A percentile compares a stretch with the other conserved stretches of the same genome.
Conservation (phyloP, 2,113 vertebrate genomes). For the Stegostoma tigrinum region DNA sequence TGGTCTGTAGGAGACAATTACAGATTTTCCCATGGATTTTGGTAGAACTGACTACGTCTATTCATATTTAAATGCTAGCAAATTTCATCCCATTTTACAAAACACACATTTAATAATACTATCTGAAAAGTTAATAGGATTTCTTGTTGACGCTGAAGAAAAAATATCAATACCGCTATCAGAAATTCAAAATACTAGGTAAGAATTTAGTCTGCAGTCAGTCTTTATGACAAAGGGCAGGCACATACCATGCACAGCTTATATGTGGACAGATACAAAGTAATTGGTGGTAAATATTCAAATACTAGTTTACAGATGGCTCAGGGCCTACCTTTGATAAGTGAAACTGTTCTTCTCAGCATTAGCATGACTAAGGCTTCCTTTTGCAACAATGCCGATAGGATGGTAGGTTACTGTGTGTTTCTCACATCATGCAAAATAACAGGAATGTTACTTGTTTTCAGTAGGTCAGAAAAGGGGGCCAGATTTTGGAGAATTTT, state of each 20-base stretch:
- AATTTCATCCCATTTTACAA: conserved; percentile 6
- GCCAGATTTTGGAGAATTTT: not conserved
- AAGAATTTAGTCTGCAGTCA: not conserved
- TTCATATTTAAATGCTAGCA: conserved; percentile 21
- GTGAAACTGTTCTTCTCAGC: not conserved
- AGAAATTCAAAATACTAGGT: not conserved
- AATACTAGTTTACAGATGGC: not conserved
- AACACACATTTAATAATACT: not conserved
- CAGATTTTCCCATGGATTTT: conserved; percentile 31
- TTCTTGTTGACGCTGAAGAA: not conserved
- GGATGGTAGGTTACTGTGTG: not conserved
- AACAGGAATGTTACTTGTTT: not conserved
- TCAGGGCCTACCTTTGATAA: not conserved
- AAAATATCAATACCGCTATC: not conserved
- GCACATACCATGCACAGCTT: not conserved
- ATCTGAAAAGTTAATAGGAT: not conserved
- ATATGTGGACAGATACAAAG: not conserved
- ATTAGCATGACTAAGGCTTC: not conserved
- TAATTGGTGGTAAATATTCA: not conserved
- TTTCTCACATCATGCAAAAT: not conserved
- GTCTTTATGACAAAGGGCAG: not conserved
- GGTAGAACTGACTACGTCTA: not conserved
- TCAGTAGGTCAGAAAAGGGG: not conserved
- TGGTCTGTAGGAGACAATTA: not conserved
- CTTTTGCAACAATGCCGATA: not conserved